Percentiles rank a stretch among this genome's conserved stretches.
Evolutionary conservation across 2,888 invertebrate species (phyloP).

Genomic region (Eupithecia insigniata): DNA sequence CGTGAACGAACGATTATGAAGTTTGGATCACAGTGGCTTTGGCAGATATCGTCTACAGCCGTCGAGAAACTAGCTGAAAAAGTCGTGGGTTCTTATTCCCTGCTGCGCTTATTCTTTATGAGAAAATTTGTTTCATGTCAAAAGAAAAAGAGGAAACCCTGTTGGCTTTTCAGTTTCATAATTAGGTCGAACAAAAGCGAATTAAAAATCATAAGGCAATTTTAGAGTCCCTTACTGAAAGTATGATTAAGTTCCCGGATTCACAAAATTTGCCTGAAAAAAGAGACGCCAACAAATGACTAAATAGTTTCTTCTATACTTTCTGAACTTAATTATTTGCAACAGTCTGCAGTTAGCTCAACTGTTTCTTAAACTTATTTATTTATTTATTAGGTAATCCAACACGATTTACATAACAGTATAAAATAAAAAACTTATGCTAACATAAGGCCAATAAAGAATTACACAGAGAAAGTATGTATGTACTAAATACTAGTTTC

Average conservation of each 20-base stretch:
- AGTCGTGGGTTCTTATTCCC: not conserved
- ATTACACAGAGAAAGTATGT: too few relatives aligned
- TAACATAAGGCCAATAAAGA: too few relatives aligned
- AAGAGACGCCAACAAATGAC: not conserved
- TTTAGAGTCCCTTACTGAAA: not conserved
- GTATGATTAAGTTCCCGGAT: not conserved
- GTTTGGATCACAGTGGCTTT: too few relatives aligned
- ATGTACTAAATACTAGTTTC: too few relatives aligned
- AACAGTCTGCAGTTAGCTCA: too few relatives aligned
- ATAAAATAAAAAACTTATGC: too few relatives aligned
- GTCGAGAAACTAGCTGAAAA: not conserved
- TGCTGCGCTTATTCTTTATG: not conserved
- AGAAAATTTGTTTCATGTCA: not conserved
- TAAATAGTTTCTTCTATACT: not conserved
- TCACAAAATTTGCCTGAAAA: not conserved
- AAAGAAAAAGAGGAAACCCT: not conserved
- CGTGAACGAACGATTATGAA: too few relatives aligned
- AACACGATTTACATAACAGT: too few relatives aligned
- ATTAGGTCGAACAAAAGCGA: not conserved
- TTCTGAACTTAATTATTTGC: too few relatives aligned
- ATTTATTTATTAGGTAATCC: too few relatives aligned
- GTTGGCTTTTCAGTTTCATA: conserved; percentile 1
- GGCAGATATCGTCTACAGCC: too few relatives aligned
- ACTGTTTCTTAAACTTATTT: too few relatives aligned
- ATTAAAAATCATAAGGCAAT: not conserved